phyloP scores from a whole-genome alignment of 2,888 invertebrate genomes.

The Lasioglossum oenotherae region DNA sequence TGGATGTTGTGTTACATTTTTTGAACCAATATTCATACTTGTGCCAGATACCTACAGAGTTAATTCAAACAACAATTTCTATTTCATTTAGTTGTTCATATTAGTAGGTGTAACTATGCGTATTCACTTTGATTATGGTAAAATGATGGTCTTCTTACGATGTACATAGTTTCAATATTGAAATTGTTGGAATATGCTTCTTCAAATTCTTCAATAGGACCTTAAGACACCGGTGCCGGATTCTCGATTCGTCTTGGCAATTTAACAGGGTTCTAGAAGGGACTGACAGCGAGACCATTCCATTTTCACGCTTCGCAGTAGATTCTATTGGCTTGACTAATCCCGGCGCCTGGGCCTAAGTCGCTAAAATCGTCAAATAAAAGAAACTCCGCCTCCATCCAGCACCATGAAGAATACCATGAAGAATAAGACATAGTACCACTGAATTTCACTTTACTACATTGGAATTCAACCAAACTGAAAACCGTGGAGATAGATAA shows the following conservation, averaged over 20 bases:
- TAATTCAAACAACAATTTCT: too few species aligned
- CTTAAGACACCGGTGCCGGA: neutral
- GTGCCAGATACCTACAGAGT: too few species aligned
- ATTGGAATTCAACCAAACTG: neutral
- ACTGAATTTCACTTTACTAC: constrained; percentile 14
- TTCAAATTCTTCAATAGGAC: neutral
- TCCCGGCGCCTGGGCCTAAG: constrained; percentile 34
- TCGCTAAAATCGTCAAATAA: constrained; percentile 32
- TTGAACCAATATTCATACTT: neutral
- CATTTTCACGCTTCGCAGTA: constrained; percentile 63
- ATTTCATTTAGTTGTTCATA: too few species aligned
- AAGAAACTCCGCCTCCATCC: constrained; percentile 30
- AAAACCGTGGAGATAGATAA: neutral
- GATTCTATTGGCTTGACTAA: constrained; percentile 41
- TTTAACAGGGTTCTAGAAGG: constrained; percentile 11
- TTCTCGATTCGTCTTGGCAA: constrained; percentile 39
- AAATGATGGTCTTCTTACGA: too few species aligned
- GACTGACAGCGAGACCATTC: constrained; percentile 59
- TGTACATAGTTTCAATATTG: neutral
- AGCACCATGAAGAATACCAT: constrained; percentile 11
- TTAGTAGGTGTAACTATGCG: too few species aligned
- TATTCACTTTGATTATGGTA: too few species aligned
- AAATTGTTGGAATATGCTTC: neutral
- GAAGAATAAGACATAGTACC: neutral
- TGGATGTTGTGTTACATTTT: neutral